Base-by-base conservation (phyloP, 2,888 invertebrate genomes). In the Drosophila neotestacea region DNA sequence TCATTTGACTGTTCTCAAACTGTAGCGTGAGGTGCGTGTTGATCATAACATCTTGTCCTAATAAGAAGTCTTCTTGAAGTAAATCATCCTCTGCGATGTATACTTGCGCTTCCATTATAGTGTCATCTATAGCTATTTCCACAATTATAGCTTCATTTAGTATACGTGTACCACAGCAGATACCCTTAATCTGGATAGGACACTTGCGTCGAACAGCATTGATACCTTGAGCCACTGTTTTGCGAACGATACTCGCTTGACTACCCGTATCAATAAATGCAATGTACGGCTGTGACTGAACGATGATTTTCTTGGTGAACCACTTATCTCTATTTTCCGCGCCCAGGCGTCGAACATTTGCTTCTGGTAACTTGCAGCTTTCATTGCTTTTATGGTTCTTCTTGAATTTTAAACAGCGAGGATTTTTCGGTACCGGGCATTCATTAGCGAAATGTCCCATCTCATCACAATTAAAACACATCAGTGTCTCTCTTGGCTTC, bases 131-230 rank as follows among this genome's bases (percentile, higher is more conserved):
- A 13, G 27, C 6, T 27, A 38, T 13, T 13, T 39, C 51, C 9
- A 39, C 28, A 52, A 39, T 52, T 27, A 52, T 52, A n/a, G 39
- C 39, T 13, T 52, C 39, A n/a, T 27, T 38, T 9, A 39, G 51
- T 11, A 52, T 39, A 1, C 51, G 27, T 27, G 28, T 28, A 28
- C 39, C 39, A 13, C 51, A 38, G 11, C 51, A 38, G n/a, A 38
- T 51, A 6, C n/a, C 38, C n/a, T 22, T 38, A 4, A 36, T 51
- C 11, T 51, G 16, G 16, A 50, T 38, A 50, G 32, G 6, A 36
- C 44, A 28, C n/a, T 28, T 46, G 46, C 28, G 28, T 4, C 46
- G 30, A 4, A 13, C 30, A 9, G 46, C 46, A 7, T 46, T 30
- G 7, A 46, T 46, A 7, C 28, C 16, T 28, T 27, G 11, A 11